Evolutionary conservation across 2,113 vertebrate genomes (phyloP), one percentile per base, ranked within the genome.

Genomic region (Anarrhichthys ocellatus): DNA sequence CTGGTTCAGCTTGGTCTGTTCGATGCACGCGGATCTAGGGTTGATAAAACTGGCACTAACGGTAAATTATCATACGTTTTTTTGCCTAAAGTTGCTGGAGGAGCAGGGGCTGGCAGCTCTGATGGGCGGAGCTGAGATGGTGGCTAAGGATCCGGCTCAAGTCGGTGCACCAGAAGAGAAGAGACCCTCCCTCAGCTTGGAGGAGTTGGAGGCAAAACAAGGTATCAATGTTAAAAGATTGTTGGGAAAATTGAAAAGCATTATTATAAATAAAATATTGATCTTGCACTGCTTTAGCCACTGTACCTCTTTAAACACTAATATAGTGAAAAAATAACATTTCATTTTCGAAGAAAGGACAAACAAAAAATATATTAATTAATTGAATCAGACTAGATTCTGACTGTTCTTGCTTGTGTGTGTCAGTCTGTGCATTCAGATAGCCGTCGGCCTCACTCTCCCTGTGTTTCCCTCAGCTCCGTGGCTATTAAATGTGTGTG

Each of bases 131-230:
- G 92, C 80, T 0, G 87, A 83, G 9, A 46, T 91, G 4, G 79
- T 93, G 18, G 93, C 86, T 65, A 93, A 92, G 44, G 85, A 95
- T 9, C n/a, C 86, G 0, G 89, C 90, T 0, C 91, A 95, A 56
- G 91, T 92, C 50, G 14, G 65, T 15, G 80, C 88, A 7, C 73
- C 90, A 0, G 98, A 99, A 79, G 98, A 99, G 84, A 99, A 96
- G 90, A 98, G 92, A 83, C 97, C 97, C 10, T 88, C 95, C 0
- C 96, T 98, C 38, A 97, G 95, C 9, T 96, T 96, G 88, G 98
- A 99, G 91, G 97, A 99, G 82, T 50, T 99, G 69, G 98, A 99
- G 91, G 98, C 98, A 73, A 99, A 98, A 83, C 98, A 99, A 97
- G 98, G 98, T 99, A 95, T 27, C 9, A 15, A 9, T 11, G 7